Evolutionary conservation across 2,888 invertebrate species (phyloP), one percentile per base, ranked within the genome.

Genomic region (Polylopha cassiicola): DNA sequence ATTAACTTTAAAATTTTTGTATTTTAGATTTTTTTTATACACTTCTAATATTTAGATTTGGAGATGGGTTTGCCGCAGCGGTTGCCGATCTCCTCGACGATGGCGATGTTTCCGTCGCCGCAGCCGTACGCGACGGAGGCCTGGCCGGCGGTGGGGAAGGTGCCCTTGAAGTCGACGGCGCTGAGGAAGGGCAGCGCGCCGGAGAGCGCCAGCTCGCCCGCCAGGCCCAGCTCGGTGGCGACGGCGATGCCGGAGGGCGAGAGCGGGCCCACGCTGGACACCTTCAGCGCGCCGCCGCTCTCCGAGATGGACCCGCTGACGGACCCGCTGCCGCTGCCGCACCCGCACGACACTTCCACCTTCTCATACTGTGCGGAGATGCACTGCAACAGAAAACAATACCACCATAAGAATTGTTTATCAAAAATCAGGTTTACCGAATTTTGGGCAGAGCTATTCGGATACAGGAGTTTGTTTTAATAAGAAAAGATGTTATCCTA

Each of bases 171-270:
- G 4, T 42, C 31, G 14, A 61, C 56, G 0, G 53, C 48, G n/a
- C 57, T 59, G 26, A 58, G 43, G 27, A 58, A 51, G 8, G 59
- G 58, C 37, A 58, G 53, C 13, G 53, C 46, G 13, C 60, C 58
- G 8, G 37, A 39, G 5, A 58, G 46, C 13, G 47, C 10, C 1
- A 21, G n/a, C 17, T 21, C 7, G 1, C 37, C 39, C 1, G 22
- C 4, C n/a, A 37, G 27, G 1, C 37, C 27, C 13, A 34, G 15
- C 4, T 17, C 20, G 2, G 55, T 51, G 14, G 51, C 45, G 21
- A 72, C 69, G 10, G 53, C 59, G n/a, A 66, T 71, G 26, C 36
- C 37, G 17, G 31, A 16, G 6, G 37, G 37, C 16, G 20, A 0
- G 36, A 41, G 13, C 9, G 41, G 34, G 10, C 39, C 33, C 17